Evolutionary conservation across 2,888 invertebrate species (phyloP).

Genomic region (Leucophora obtusa): DNA sequence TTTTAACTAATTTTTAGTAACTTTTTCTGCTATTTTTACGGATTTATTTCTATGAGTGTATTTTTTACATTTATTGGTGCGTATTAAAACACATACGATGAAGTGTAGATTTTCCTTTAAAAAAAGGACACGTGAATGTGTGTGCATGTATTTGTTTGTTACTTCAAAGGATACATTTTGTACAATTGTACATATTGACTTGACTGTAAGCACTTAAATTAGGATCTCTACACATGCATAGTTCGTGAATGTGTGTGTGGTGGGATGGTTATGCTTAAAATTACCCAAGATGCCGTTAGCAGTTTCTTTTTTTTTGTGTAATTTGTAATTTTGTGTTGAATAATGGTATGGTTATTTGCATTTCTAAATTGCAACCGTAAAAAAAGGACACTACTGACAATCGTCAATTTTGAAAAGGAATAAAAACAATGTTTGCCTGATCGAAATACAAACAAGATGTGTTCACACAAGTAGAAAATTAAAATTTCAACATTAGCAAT

Average conservation of each 20-base stretch:
- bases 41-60: too few relatives aligned
- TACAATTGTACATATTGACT: slow-evolving; percentile 8
- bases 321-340: not conserved
- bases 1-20: too few relatives aligned
- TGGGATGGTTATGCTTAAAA: slow-evolving; percentile 47
- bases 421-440: slow-evolving; percentile 39
- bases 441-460: slow-evolving; percentile 50
- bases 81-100: slow-evolving; percentile 54
- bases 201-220: slow-evolving; percentile 31
- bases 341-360: slow-evolving; percentile 58
- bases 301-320: slow-evolving; percentile 23
- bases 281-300: slow-evolving; percentile 62
- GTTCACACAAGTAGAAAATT: slow-evolving; percentile 65
- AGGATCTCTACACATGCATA: slow-evolving; percentile 26
- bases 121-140: slow-evolving; percentile 41
- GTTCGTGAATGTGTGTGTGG: not conserved
- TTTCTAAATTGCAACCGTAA: slow-evolving; percentile 59
- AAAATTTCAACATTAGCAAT: slow-evolving; percentile 53
- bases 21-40: too few relatives aligned
- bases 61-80: slow-evolving; percentile 58
- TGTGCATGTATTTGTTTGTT: slow-evolving; percentile 15
- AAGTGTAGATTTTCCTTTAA: slow-evolving; percentile 58
- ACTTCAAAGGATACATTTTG: slow-evolving; percentile 54
- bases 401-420: slow-evolving; percentile 38
- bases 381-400: slow-evolving; percentile 55